These are phyloP conservation scores for Chrysocyon brachyurus DNA, from an alignment of 2,797 vertebrate species.

Conservation along the genomic window DNA sequence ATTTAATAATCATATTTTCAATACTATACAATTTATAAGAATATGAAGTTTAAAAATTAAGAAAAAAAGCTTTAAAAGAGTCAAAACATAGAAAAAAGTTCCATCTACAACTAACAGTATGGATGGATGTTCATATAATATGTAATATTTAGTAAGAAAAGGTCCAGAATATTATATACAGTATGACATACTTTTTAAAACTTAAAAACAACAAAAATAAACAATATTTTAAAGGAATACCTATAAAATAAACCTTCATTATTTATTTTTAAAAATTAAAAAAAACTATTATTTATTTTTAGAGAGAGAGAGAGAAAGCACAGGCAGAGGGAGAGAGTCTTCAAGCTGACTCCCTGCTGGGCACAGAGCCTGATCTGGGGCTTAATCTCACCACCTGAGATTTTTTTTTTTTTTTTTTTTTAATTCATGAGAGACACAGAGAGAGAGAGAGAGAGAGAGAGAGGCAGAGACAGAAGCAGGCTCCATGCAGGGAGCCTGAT, in stretches of 20 bases:
- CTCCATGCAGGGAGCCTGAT: too few relatives aligned
- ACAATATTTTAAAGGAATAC: not conserved
- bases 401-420: too few relatives aligned
- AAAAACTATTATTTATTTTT: not conserved
- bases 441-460: too few relatives aligned
- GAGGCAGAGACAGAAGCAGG: too few relatives aligned
- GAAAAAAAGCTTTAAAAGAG: not conserved
- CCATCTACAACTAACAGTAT: not conserved
- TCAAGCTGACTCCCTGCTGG: not conserved
- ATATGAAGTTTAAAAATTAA: not conserved
- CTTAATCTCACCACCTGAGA: not conserved
- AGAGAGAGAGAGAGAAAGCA: not conserved
- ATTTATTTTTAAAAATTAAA: not conserved
- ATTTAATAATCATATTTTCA: conserved; percentile 39
- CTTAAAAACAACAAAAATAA: not conserved
- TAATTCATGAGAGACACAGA: too few relatives aligned
- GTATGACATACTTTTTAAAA: not conserved
- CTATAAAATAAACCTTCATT: not conserved
- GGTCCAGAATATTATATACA: not conserved
- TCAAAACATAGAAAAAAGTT: conserved; percentile 39
- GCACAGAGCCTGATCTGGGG: not conserved
- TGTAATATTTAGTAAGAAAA: not conserved
- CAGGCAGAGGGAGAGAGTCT: not conserved
- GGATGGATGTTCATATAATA: not conserved
- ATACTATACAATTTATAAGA: not conserved